Conservation (phyloP, 2,113 vertebrate genomes). For the Apeltes quadracus region DNA sequence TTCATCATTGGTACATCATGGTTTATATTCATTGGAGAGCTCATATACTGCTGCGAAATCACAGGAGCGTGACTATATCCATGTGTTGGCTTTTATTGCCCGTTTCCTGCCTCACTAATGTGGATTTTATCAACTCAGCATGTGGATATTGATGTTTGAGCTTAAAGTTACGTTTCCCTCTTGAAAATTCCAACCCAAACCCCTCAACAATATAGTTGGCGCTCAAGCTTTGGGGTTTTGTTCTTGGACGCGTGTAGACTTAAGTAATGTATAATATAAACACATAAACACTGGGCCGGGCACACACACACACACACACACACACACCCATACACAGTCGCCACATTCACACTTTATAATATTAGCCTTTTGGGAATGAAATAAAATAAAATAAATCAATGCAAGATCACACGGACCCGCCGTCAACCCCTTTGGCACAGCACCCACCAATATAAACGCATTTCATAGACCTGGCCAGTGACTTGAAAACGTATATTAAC, state of each 20-base stretch:
- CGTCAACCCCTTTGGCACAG: constrained; percentile 57
- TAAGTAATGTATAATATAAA: constrained; percentile 28
- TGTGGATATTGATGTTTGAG: constrained; percentile 71
- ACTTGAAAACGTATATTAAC: constrained; percentile 71
- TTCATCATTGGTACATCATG: constrained; percentile 66
- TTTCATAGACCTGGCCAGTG: constrained; percentile 62
- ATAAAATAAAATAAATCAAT: constrained; percentile 75
- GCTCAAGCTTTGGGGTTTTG: constrained; percentile 13
- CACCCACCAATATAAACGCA: constrained; percentile 63
- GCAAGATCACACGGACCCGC: constrained; percentile 60
- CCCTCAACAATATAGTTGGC: constrained; percentile 34
- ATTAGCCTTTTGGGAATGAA: constrained; percentile 69
- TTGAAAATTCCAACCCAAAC: constrained; percentile 34
- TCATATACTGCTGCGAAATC: constrained; percentile 65
- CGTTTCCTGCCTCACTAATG: constrained; percentile 74
- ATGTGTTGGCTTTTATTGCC: constrained; percentile 74
- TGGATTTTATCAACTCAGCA: constrained; percentile 77
- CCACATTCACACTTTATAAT: constrained; percentile 63
- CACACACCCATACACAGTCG: constrained; percentile 5
- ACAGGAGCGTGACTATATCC: constrained; percentile 77
- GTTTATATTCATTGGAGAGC: constrained; percentile 72
- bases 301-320: constrained; percentile 46
- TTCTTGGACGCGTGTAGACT: constrained; percentile 31
- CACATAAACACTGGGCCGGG: constrained; percentile 35
- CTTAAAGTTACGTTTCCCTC: constrained; percentile 53